Conservation (phyloP, 2,113 vertebrate species). For the Ophiodon elongatus region DNA sequence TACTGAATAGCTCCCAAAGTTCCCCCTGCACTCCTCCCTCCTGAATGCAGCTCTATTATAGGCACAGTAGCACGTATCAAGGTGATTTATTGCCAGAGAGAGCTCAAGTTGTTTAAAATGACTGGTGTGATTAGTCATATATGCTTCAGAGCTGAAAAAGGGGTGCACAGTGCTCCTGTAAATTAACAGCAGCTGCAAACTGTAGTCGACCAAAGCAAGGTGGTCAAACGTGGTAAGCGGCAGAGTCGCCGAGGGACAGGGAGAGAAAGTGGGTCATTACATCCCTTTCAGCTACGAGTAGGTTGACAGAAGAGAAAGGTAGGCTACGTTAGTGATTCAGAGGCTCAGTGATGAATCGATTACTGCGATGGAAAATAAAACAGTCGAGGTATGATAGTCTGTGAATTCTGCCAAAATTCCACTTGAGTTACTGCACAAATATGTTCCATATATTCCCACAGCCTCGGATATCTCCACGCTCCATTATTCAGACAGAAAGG, state of each 20-base stretch:
- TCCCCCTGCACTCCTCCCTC: slow-evolving; percentile 59
- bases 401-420: slow-evolving; percentile 62
- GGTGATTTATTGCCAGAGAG: slow-evolving; percentile 86
- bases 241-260: slow-evolving; percentile 70
- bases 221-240: slow-evolving; percentile 82
- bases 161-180: slow-evolving; percentile 69
- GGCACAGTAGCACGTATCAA: slow-evolving; percentile 81
- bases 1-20: slow-evolving; percentile 76
- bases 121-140: slow-evolving; percentile 88
- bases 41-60: slow-evolving; percentile 80
- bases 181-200: slow-evolving; percentile 84
- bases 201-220: slow-evolving; percentile 77
- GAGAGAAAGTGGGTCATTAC: slow-evolving; percentile 84
- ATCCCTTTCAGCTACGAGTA: slow-evolving; percentile 70
- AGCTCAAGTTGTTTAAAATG: slow-evolving; percentile 86
- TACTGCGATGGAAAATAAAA: slow-evolving; percentile 62
- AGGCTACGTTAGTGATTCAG: slow-evolving; percentile 58
- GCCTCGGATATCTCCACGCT: slow-evolving; percentile 40
- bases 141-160: slow-evolving; percentile 75
- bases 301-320: slow-evolving; percentile 57
- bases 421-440: slow-evolving; percentile 57
- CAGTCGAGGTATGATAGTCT: slow-evolving; percentile 49
- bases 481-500: slow-evolving; percentile 60
- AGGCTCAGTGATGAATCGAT: slow-evolving; percentile 60
- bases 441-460: slow-evolving; percentile 66